Conservation (phyloP, 2,888 invertebrate genomes). For the Pseudanteris insignis region DNA sequence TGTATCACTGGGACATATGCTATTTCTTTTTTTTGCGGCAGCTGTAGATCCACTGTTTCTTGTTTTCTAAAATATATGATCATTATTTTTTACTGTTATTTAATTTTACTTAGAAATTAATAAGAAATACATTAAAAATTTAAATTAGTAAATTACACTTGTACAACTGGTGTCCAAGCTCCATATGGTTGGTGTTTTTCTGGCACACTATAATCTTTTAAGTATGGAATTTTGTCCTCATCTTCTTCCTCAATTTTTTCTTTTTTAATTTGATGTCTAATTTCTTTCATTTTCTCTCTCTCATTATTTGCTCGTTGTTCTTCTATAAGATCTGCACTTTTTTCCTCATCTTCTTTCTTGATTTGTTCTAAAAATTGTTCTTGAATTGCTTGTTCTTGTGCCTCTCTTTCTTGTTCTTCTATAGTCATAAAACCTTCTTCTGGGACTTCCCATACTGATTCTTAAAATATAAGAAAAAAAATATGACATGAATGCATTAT, state of each 20-base stretch:
- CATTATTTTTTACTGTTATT: no score
- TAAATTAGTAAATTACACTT: conserved; percentile 68
- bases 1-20: conserved; percentile 65
- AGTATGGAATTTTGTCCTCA: conserved; percentile 61
- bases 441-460: conserved; percentile 81
- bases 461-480: conserved; percentile 67
- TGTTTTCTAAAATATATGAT: conserved; percentile 49
- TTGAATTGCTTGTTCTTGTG: conserved; percentile 67
- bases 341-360: conserved; percentile 67
- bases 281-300: conserved; percentile 55
- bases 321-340: conserved; percentile 63
- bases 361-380: conserved; percentile 66
- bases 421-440: conserved; percentile 76
- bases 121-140: no score
- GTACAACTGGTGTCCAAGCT: conserved; percentile 76
- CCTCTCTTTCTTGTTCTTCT: conserved; percentile 72
- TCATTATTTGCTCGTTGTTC: conserved; percentile 59
- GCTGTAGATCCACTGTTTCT: conserved; percentile 74
- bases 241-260: conserved; percentile 59
- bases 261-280: conserved; percentile 64
- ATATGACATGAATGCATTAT: conserved; percentile 1
- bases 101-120: no score
- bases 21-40: conserved; percentile 70
- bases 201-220: conserved; percentile 71
- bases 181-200: conserved; percentile 77